Percentiles rank a stretch among this genome's conserved stretches.
phyloP scores from a whole-genome alignment of 2,888 invertebrate species.

The Stenodera caucasica region DNA sequence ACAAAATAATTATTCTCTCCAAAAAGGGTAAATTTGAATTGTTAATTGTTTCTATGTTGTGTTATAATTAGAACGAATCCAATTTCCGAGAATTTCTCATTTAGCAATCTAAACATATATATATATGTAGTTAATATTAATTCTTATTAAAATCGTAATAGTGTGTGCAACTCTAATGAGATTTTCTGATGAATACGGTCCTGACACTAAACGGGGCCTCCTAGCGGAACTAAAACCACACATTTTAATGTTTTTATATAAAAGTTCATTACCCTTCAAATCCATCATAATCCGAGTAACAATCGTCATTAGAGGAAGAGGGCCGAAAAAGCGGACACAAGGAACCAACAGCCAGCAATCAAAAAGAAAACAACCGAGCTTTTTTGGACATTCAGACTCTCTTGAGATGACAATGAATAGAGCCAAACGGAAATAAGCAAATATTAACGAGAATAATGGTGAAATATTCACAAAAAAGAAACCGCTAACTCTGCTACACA shows the following conservation, averaged over 20 bases:
- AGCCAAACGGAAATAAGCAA: no score
- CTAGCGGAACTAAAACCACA: slow-evolving; percentile 32
- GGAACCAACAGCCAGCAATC: not conserved
- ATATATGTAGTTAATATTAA: no score
- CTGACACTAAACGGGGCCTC: slow-evolving; percentile 4
- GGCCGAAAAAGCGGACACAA: not conserved
- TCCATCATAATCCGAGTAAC: slow-evolving; percentile 15
- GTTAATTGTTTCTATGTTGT: no score
- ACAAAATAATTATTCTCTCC: not conserved
- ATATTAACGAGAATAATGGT: no score
- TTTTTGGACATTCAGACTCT: no score
- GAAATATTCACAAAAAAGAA: not conserved
- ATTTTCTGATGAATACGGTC: slow-evolving; percentile 18
- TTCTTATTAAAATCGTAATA: not conserved
- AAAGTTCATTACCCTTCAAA: slow-evolving; percentile 29
- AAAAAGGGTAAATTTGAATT: no score
- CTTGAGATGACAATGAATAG: no score
- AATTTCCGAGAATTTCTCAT: not conserved
- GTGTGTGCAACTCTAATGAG: slow-evolving; percentile 27
- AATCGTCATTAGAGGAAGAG: not conserved
- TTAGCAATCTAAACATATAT: no score
- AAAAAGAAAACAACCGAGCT: no score
- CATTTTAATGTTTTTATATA: slow-evolving; percentile 26
- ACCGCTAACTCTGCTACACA: not conserved
- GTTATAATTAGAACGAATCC: slow-evolving; percentile 1